These are phyloP conservation scores for Anguilla marmorata DNA, from an alignment of 2,797 vertebrate species.

Conservation along the genomic window DNA sequence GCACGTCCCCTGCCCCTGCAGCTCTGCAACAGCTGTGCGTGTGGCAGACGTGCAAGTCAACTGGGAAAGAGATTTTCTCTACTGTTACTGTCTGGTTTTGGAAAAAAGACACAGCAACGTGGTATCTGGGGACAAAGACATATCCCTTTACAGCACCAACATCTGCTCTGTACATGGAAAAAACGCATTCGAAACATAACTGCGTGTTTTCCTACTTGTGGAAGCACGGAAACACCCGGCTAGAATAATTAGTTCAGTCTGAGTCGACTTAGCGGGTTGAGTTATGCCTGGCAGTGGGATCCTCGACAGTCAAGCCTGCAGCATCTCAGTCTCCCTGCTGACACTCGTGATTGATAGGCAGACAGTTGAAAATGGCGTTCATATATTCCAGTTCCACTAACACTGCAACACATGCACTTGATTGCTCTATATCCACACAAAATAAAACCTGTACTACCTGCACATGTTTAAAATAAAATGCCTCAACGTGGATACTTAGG, in stretches of 20 bases:
- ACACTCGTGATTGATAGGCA: background rate
- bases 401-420: background rate
- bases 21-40: background rate
- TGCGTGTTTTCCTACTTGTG: background rate
- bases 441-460: no score
- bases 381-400: background rate
- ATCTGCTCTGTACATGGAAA: background rate
- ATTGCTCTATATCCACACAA: background rate
- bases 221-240: background rate
- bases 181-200: background rate
- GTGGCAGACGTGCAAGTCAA: background rate
- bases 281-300: slow-evolving; percentile 9
- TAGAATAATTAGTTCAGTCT: background rate
- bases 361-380: background rate
- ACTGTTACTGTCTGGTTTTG: background rate
- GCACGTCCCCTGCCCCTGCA: background rate
- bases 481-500: no score
- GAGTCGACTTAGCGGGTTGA: background rate
- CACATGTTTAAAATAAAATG: no score
- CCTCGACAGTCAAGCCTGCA: background rate
- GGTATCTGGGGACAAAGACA: background rate
- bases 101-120: background rate
- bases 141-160: background rate
- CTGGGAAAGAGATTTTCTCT: background rate
- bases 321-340: background rate